Base-by-base conservation (phyloP, 2,797 vertebrate species). In the Parotocinclus haroldoi region DNA sequence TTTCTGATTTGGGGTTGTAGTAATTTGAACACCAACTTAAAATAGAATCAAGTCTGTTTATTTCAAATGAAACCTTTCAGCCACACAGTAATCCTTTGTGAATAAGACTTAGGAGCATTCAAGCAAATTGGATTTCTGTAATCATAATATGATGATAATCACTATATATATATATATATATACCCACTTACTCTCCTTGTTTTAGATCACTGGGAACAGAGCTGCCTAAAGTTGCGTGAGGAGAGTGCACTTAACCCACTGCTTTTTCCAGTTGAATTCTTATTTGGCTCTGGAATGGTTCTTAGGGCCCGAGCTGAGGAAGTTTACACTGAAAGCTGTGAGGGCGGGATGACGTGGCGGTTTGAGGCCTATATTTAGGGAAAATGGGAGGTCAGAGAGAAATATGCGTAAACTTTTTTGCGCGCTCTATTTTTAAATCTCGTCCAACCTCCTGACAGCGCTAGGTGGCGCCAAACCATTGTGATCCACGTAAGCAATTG, bases 331-430 rank as follows among this genome's bases (percentile, higher is more conserved):
- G 45, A 54, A 56, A 63, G 40, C 71, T 75, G 75, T 75, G 69
- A 79, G 76, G 74, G 71, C 74, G 75, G 78, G 82, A 87, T 90
- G 89, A 90, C 87, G 88, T 91, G 91, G 89, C 89, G 76, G 79
- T 73, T 74, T 82, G 68, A 76, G 42, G 69, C 72, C 87, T 91
- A 87, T 88, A 86, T 89, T 89, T 87, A 87, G 82, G 27, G 75
- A 79, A n/a, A 79, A 61, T 71, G 71, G 83, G 85, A 69, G 58
- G 59, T 73, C 63, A 82, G 78, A 37, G 56, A 17, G 56, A 75
- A 80, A 85, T 67, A 61, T 52, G 63, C 27, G 66, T 7, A 69
- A 79, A 80, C 82, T 84, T 82, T 88, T 89, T 89, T 86, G 46
- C 82, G 81, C 71, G 80, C 40, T 12, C 37, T 81, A 75, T 85